phyloP scores from a whole-genome alignment of 2,888 invertebrate species.

The Eurytoma adleriae region DNA sequence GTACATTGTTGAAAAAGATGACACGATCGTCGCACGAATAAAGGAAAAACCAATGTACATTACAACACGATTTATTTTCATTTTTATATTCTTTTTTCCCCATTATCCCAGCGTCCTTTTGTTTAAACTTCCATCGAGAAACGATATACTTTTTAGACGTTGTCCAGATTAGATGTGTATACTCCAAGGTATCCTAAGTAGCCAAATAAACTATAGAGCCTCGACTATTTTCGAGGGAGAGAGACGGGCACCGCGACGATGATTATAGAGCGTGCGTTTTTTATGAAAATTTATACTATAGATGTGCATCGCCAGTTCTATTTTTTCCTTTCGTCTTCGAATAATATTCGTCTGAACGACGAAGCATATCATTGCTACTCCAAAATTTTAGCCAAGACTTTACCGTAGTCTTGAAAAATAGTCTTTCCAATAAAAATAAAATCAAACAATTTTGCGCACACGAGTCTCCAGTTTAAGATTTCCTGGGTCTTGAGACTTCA shows the following conservation, averaged over 20 bases:
- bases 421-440: no score
- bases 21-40: slow-evolving; percentile 35
- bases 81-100: background rate
- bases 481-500: no score
- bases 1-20: slow-evolving; percentile 26
- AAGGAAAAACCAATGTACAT: slow-evolving; percentile 51
- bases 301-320: slow-evolving; percentile 1
- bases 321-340: no score
- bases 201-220: background rate
- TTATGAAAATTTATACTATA: slow-evolving; percentile 1
- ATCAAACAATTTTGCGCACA: no score
- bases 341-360: no score
- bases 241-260: background rate
- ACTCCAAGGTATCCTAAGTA: background rate
- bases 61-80: slow-evolving; percentile 23
- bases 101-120: background rate
- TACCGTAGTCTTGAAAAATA: no score
- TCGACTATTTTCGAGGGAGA: background rate
- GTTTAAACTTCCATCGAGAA: background rate
- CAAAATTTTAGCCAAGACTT: no score
- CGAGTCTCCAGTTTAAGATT: no score
- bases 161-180: slow-evolving; percentile 1
- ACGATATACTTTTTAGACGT: background rate
- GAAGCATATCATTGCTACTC: no score
- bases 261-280: background rate